Percentiles rank a stretch among this genome's conserved stretches.
Evolutionary conservation across 2,113 vertebrate genomes (phyloP).

Genomic region (Henicopernis longicauda): DNA sequence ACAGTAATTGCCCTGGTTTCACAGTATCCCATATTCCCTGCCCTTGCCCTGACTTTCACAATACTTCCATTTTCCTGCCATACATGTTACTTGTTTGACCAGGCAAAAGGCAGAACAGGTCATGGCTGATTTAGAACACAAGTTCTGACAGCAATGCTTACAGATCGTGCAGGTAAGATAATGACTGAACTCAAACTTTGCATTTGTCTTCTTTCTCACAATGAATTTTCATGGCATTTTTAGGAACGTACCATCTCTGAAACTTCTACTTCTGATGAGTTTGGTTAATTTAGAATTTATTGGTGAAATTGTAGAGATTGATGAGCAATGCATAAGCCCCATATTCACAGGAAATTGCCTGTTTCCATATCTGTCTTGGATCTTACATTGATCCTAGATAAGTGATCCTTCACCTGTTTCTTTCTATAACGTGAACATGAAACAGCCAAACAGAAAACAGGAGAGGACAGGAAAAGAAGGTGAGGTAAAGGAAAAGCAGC

Average conservation of each 20-base stretch:
- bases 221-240: not conserved
- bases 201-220: not conserved
- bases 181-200: not conserved
- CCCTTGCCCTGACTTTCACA: not conserved
- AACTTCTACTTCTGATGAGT: not conserved
- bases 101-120: not conserved
- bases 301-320: not conserved
- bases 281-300: not conserved
- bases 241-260: not conserved
- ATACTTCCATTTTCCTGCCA: not conserved
- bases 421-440: not conserved
- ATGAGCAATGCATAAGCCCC: not conserved
- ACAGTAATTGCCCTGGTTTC: not conserved
- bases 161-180: not conserved
- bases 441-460: not conserved
- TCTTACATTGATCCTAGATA: not conserved
- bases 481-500: not conserved
- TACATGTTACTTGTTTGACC: not conserved
- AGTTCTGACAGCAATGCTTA: not conserved
- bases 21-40: not conserved
- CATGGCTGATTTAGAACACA: not conserved
- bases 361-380: not conserved
- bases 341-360: not conserved
- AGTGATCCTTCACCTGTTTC: not conserved
- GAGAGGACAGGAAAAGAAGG: not conserved